Percentiles rank a stretch among this genome's conserved stretches.
Evolutionary conservation across 2,888 invertebrate genomes (phyloP).

Genomic region (Nemurella pictetii): DNA sequence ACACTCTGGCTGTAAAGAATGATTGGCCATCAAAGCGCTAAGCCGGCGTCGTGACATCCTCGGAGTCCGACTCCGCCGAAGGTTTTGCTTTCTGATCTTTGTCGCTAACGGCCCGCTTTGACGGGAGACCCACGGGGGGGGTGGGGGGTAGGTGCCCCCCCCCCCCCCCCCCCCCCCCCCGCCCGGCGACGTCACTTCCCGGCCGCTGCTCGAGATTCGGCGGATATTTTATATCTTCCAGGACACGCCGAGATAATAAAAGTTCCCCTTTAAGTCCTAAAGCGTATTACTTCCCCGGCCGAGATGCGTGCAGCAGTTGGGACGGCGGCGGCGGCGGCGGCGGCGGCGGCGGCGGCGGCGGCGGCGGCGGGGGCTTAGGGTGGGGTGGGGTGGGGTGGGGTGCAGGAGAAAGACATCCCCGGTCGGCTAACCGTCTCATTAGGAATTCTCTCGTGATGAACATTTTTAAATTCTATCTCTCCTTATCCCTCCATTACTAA

Average conservation of each 20-base stretch:
- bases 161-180: background rate
- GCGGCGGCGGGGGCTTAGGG: background rate
- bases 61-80: too few relatives aligned
- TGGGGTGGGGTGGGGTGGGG: background rate
- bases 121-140: background rate
- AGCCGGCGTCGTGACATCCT: too few relatives aligned
- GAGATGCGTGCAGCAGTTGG: too few relatives aligned
- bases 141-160: background rate
- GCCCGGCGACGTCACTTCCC: background rate
- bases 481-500: constrained; percentile 2
- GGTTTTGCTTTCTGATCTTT: too few relatives aligned
- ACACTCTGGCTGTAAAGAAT: too few relatives aligned
- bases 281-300: background rate
- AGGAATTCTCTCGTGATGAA: background rate
- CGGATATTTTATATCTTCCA: background rate
- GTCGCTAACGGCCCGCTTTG: too few relatives aligned
- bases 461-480: background rate
- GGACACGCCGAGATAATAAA: background rate
- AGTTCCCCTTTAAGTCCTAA: background rate
- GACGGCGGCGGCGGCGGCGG: too few relatives aligned
- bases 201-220: background rate
- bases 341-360: too few relatives aligned
- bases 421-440: background rate
- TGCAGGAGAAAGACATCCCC: background rate
- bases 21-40: too few relatives aligned